Evolutionary conservation across 2,888 invertebrate genomes (phyloP).

Genomic region (Amorpha juglandis): DNA sequence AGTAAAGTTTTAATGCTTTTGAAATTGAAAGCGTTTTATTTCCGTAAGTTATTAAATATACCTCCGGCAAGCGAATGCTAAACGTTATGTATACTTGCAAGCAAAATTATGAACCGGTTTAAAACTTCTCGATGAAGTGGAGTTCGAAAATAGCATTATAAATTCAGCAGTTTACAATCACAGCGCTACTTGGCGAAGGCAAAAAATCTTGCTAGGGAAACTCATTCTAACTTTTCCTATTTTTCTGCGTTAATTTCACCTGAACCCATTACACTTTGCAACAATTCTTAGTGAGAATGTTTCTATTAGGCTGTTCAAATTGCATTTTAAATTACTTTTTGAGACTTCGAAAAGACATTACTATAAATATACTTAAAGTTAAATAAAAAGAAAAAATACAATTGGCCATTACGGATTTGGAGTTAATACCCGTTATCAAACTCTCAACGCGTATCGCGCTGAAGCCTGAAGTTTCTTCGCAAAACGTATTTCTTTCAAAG

Average conservation of each 20-base stretch:
- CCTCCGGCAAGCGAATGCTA: conserved; percentile 50
- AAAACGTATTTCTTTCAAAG: not conserved
- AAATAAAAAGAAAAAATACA: conserved; percentile 10
- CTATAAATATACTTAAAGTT: conserved; percentile 13
- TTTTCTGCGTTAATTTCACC: conserved; percentile 84
- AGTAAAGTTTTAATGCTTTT: conserved; percentile 14
- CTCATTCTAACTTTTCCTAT: conserved; percentile 85
- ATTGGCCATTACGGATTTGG: not conserved
- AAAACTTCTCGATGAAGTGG: conserved; percentile 81
- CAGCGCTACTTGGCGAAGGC: conserved; percentile 77
- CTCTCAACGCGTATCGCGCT: not conserved
- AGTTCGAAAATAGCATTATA: conserved; percentile 84
- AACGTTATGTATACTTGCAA: conserved; percentile 66
- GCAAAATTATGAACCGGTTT: conserved; percentile 77
- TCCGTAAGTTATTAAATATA: conserved; percentile 49
- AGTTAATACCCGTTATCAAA: not conserved
- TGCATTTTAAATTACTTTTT: conserved; percentile 78
- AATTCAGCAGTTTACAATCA: conserved; percentile 84
- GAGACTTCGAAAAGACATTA: conserved; percentile 45
- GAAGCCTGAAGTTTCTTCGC: conserved; percentile 12
- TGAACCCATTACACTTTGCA: conserved; percentile 84
- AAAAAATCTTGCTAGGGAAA: conserved; percentile 77
- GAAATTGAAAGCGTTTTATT: conserved; percentile 20
- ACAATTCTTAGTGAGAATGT: conserved; percentile 79
- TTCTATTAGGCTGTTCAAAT: conserved; percentile 79